Conservation (phyloP, 2,113 vertebrate genomes). For the Nothocercus julius region DNA sequence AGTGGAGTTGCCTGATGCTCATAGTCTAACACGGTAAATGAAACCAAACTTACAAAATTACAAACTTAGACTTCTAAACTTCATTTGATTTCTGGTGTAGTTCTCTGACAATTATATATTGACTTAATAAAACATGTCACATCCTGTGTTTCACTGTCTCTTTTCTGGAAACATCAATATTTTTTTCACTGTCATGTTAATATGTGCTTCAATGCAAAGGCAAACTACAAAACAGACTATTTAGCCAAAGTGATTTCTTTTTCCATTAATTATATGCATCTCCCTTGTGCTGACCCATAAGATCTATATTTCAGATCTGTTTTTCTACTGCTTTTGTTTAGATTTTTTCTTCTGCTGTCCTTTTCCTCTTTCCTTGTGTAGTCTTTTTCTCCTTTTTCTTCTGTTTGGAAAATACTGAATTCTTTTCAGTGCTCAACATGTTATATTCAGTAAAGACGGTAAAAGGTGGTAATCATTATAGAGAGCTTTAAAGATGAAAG, state of each 20-base stretch:
- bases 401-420: neutral
- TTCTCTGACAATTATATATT: neutral
- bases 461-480: neutral
- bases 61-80: neutral
- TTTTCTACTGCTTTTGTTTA: neutral
- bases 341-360: neutral
- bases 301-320: neutral
- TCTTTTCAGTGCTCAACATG: neutral
- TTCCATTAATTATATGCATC: neutral
- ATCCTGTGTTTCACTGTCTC: neutral
- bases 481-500: neutral
- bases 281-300: neutral
- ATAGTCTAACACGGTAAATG: neutral
- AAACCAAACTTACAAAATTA: neutral
- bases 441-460: neutral
- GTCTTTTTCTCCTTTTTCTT: neutral
- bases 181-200: neutral
- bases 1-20: neutral
- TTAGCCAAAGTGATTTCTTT: neutral
- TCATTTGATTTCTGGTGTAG: neutral
- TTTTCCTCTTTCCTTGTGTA: neutral
- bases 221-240: neutral
- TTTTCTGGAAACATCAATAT: neutral
- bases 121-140: neutral
- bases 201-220: neutral